These are phyloP conservation scores for Eutolmus rufibarbis DNA, from an alignment of 2,888 invertebrate species.

Conservation along the genomic window DNA sequence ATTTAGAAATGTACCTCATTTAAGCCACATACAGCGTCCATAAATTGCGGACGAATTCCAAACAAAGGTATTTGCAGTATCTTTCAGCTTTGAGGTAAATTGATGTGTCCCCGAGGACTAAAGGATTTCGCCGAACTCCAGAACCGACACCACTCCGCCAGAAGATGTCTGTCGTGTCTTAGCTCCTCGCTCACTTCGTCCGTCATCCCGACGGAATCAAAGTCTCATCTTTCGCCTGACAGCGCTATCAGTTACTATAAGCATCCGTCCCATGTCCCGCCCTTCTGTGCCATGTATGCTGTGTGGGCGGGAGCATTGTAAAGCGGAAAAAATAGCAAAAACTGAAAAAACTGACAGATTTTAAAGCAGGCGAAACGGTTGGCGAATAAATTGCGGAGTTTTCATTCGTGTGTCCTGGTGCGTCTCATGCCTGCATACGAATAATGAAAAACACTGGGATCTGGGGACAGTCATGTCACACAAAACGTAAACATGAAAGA, in stretches of 20 bases:
- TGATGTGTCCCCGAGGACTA: neutral
- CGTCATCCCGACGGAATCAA: conserved; percentile 6
- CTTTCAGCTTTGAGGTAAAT: neutral
- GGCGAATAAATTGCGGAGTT: neutral
- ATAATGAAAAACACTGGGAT: conserved; percentile 5
- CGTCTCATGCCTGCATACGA: neutral
- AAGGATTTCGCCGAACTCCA: neutral
- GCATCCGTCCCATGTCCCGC: neutral
- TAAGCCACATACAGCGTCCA: neutral
- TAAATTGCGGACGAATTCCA: neutral
- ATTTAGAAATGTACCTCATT: neutral
- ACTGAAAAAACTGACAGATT: neutral
- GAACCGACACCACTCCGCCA: neutral
- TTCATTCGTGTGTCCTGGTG: neutral
- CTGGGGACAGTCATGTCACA: conserved; percentile 8
- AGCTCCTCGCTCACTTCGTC: neutral
- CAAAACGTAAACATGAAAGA: neutral
- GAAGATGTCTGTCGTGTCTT: neutral
- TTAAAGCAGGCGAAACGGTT: neutral
- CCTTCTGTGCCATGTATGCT: neutral
- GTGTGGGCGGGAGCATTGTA: neutral
- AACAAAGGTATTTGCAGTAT: neutral
- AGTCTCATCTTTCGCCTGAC: neutral
- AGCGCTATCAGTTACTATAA: conserved; percentile 19
- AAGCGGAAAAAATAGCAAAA: neutral